phyloP scores from a whole-genome alignment of 2,113 vertebrate species.

The Deroptyus accipitrinus region DNA sequence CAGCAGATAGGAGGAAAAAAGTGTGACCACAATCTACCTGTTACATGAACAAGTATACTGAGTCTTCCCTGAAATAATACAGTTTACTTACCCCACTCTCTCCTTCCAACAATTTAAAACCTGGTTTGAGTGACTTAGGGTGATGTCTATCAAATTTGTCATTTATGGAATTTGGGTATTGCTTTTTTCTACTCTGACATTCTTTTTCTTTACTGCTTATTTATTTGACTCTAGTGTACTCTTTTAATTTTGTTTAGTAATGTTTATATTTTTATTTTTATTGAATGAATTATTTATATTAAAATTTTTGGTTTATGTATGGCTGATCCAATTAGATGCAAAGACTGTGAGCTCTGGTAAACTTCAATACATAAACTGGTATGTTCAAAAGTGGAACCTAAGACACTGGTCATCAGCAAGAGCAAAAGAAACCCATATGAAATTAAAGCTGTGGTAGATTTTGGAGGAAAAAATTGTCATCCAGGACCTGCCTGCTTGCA shows the following conservation, averaged over 20 bases:
- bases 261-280: background rate
- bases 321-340: background rate
- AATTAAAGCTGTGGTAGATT: background rate
- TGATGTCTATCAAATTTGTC: background rate
- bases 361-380: background rate
- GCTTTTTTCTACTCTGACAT: background rate
- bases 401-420: background rate
- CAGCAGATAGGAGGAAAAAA: background rate
- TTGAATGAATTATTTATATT: background rate
- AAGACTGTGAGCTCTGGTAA: background rate
- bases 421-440: background rate
- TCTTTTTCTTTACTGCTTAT: background rate
- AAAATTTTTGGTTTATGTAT: background rate
- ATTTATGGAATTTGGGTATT: background rate
- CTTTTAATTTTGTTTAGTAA: background rate
- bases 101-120: background rate
- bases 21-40: background rate
- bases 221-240: background rate
- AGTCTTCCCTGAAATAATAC: background rate
- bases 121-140: background rate
- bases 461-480: background rate
- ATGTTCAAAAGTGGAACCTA: background rate
- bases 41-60: background rate
- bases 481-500: background rate
- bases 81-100: background rate